Conservation (phyloP, 2,888 invertebrate genomes). For the Keiferia lycopersicella region DNA sequence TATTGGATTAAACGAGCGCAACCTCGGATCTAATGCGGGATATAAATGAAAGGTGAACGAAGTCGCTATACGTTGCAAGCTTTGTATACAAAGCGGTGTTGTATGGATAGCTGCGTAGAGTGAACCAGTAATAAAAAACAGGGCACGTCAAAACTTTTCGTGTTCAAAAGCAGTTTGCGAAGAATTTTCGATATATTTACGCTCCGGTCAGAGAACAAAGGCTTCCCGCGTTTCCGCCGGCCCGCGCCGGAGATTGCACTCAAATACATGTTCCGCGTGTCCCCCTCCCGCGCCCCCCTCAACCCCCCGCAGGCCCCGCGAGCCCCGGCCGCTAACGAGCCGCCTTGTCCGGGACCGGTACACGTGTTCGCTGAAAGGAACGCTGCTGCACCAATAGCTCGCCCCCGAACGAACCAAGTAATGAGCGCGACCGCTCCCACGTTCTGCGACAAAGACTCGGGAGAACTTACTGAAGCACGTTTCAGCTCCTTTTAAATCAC, state of each 20-base stretch:
- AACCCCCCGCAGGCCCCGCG: not conserved
- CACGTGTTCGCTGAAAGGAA: constrained; percentile 6
- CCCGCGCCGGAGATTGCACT: constrained; percentile 44
- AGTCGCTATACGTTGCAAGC: not conserved
- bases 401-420: constrained; percentile 11
- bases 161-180: constrained; percentile 18
- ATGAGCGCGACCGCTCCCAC: not conserved
- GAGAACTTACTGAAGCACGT: constrained; percentile 14
- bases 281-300: not conserved
- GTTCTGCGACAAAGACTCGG: constrained; percentile 8
- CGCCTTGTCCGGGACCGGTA: constrained; percentile 8
- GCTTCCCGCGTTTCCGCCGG: constrained; percentile 20
- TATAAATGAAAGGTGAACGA: not conserved
- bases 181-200: constrained; percentile 27
- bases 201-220: constrained; percentile 24
- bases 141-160: constrained; percentile 4
- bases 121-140: not conserved
- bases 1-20: constrained; percentile 9
- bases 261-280: constrained; percentile 40
- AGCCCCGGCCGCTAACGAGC: constrained; percentile 9
- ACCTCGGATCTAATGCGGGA: not conserved
- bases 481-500: not conserved
- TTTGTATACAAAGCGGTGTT: not conserved
- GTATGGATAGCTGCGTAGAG: not conserved
- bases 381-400: constrained; percentile 3